Base-by-base conservation (phyloP, 2,797 vertebrate species). In the Xerus rutilus region DNA sequence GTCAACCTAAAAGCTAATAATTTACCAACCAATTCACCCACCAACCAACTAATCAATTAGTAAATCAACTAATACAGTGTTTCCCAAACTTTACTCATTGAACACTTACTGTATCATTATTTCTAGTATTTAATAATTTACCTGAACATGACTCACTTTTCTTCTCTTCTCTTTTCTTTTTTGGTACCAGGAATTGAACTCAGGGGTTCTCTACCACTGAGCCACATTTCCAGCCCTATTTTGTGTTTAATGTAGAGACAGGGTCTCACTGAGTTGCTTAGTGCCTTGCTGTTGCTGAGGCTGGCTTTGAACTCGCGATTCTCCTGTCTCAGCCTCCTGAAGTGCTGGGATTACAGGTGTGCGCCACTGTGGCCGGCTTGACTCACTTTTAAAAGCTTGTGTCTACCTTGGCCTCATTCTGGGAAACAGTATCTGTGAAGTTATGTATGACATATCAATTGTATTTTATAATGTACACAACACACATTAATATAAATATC, bases 371-470 rank as follows among this genome's bases (percentile, higher is more conserved):
- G 39, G 39, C 39, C 3, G 39, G 39, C 39, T 39, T 39, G 39
- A 39, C 39, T 39, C 39, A 25, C 11, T 83, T 91, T 91, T 52
- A 73, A 76, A 87, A 89, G 17, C 23, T 94, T 59, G 49, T 7
- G 21, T 83, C 59, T 86, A 57, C 57, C 9, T 54, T 86, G 59
- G 23, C n/a, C n/a, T 89, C 45, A 54, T 88, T 45, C 32, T 35
- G 57, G 88, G 13, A 86, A 94, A 93, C 77, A 76, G 20, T 90
- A 94, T 25, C 81, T 82, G 32, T 95, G 59, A 91, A 87, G 72
- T 65, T 15, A 43, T 52, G 9, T 65, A 32, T 49, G 74, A 92
- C 2, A 15, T 47, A 45, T 30, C 39, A 49, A 73, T 91, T 89
- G 45, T 74, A 57, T 77, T 90, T 86, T 82, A 70, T 73, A 62